Base-by-base conservation (phyloP, 2,113 vertebrate genomes). In the Ceyx margarethae region DNA sequence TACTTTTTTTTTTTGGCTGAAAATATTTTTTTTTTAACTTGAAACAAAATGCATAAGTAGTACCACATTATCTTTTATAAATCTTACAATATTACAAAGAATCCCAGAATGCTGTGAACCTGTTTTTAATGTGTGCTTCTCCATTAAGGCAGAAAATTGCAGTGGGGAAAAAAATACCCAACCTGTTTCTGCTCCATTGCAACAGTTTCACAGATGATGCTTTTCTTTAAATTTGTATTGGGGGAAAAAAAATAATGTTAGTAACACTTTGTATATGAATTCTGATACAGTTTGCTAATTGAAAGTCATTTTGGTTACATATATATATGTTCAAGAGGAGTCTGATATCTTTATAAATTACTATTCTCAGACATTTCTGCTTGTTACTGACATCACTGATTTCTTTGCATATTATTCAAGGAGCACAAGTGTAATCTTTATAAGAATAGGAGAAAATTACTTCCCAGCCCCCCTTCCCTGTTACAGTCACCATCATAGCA, bases 141-240 rank as follows among this genome's bases (percentile, higher is more conserved):
- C 87, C 75, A 76, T 91, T 95, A 94, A 90, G 75, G 94, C 80
- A 96, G 95, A 96, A 97, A 96, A 97, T 97, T 96, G 79, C 82
- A 65, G 43, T 68, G 85, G 60, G 83, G n/a, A 83, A 84, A 91
- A 92, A 95, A 87, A 80, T 56, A 88, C 29, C 40, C 77, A 56
- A n/a, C 69, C 64, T 62, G 26, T 90, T 96, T 95, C 90, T 94
- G 84, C 84, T 95, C 61, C 72, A 64, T 76, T 94, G 94, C 87
- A 88, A 51, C 54, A 78, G 80, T 93, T 94, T 91, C 91, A 87
- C 91, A 91, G 80, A 76, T 79, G 77, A 91, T 72, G 54, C 51
- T 91, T 91, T 94, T 56, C 82, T 93, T 89, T 64, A 72, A 83
- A 87, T 91, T 94, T 85, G 58, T 23, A 6, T 37, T 73, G 81